Evolutionary conservation across 2,888 invertebrate genomes (phyloP).

Genomic region (Orthosia incerta): DNA sequence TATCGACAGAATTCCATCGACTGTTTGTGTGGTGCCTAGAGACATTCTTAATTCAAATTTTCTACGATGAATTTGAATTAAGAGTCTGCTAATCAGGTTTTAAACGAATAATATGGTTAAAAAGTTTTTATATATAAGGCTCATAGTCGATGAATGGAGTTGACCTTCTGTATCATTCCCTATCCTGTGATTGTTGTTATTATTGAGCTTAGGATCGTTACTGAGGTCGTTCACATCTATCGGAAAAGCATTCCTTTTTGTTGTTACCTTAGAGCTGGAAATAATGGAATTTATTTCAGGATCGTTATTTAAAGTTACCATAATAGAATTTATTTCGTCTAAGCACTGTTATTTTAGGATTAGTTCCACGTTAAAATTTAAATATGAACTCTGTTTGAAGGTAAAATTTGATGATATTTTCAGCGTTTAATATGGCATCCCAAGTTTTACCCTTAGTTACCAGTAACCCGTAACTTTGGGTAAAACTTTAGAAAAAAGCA

Average conservation of each 20-base stretch:
- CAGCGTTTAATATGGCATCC: not conserved
- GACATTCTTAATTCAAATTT: no score
- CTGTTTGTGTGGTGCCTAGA: no score
- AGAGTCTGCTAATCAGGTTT: no score
- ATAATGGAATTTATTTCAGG: constrained; percentile 18
- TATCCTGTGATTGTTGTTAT: constrained; percentile 15
- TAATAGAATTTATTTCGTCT: not conserved
- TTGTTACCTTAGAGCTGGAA: not conserved
- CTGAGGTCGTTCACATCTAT: constrained; percentile 45
- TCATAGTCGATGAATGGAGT: not conserved
- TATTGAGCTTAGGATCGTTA: constrained; percentile 10
- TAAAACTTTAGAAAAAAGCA: not conserved
- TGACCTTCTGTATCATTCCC: constrained; percentile 1
- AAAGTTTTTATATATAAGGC: no score
- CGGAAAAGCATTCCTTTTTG: constrained; percentile 37
- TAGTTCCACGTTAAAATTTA: not conserved
- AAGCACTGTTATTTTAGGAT: not conserved
- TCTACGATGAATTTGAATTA: no score
- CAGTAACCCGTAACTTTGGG: not conserved
- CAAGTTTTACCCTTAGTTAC: not conserved
- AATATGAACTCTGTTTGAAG: not conserved
- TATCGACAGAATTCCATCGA: no score
- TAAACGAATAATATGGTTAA: no score
- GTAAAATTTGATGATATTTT: not conserved
- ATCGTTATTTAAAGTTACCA: not conserved